Conservation (phyloP, 92 coral and sea anemone species). For the Montipora capitata region DNA sequence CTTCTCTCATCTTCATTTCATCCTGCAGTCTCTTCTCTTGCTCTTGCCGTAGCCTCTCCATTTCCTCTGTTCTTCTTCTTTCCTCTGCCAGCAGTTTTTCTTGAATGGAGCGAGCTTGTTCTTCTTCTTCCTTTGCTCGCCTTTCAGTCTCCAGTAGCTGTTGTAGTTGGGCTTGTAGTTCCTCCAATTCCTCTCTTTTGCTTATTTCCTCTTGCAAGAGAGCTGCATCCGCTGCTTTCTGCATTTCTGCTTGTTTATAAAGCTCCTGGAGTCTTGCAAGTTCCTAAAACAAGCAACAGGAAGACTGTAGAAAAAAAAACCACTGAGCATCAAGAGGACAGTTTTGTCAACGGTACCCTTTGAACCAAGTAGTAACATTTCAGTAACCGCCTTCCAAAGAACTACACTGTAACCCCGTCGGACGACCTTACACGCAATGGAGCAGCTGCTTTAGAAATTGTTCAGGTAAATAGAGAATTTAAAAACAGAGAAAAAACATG, state of each 20-base stretch:
- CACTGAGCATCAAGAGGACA: too few species aligned
- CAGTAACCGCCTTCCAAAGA: too few species aligned
- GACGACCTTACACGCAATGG: too few species aligned
- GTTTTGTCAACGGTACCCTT: too few species aligned
- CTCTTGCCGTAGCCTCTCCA: slow-evolving; percentile 83
- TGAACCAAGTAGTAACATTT: too few species aligned
- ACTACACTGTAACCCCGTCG: too few species aligned
- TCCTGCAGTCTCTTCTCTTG: slow-evolving; percentile 85
- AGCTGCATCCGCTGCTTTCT: slow-evolving; percentile 87
- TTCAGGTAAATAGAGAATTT: too few species aligned
- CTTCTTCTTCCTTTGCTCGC: slow-evolving; percentile 92
- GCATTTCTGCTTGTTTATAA: slow-evolving; percentile 89
- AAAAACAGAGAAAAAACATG: too few species aligned
- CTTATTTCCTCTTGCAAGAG: slow-evolving; percentile 88
- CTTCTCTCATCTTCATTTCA: slow-evolving; percentile 88
- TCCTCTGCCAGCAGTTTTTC: slow-evolving; percentile 87
- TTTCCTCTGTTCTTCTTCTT: slow-evolving; percentile 80
- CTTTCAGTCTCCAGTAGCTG: slow-evolving; percentile 85
- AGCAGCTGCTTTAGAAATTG: too few species aligned
- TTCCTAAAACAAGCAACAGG: slow-evolving; percentile 65
- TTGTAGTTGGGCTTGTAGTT: slow-evolving; percentile 86
- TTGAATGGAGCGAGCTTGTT: slow-evolving; percentile 83
- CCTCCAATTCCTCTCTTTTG: slow-evolving; percentile 90
- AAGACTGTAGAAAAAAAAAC: too few species aligned
- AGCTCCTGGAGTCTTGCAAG: slow-evolving; percentile 86